These are phyloP conservation scores for Siniperca scherzeri DNA, from an alignment of 2,797 vertebrate genomes.

Conservation along the genomic window DNA sequence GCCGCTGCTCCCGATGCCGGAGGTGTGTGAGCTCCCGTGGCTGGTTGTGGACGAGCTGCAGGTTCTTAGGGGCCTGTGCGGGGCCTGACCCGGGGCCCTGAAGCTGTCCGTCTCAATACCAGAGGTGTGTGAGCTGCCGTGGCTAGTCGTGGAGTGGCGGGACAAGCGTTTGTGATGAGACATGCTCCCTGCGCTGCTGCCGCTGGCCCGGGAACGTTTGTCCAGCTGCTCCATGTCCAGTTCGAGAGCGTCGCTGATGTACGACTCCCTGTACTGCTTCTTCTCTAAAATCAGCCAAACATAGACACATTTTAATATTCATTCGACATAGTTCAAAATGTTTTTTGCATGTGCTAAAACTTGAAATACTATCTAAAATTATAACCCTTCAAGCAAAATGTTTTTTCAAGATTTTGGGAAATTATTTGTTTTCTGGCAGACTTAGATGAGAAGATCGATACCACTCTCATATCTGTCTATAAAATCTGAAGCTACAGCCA, in stretches of 20 bases:
- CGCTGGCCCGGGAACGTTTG: constrained; percentile 94
- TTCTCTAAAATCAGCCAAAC: constrained; percentile 87
- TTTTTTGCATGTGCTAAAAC: background rate
- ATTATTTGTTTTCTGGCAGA: background rate
- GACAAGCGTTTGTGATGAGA: constrained; percentile 92
- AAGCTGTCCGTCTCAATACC: constrained; percentile 95
- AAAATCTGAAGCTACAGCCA: too few species aligned
- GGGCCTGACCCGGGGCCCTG: constrained; percentile 80
- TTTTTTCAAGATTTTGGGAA: background rate
- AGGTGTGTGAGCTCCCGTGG: constrained; percentile 97
- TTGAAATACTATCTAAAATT: background rate
- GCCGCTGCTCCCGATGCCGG: constrained; percentile 94
- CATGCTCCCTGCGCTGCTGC: constrained; percentile 93
- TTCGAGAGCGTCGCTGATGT: constrained; percentile 98
- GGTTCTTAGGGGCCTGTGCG: constrained; percentile 90
- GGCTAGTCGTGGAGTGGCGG: constrained; percentile 93
- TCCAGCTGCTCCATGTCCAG: constrained; percentile 97
- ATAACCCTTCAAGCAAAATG: background rate
- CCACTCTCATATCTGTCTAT: too few species aligned
- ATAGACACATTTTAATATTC: background rate
- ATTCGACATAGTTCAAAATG: background rate
- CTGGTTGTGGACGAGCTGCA: constrained; percentile 96
- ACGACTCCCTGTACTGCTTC: constrained; percentile 98
- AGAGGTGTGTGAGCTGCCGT: constrained; percentile 97
- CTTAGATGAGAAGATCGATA: too few species aligned